Base-by-base conservation (phyloP, 35 echinoderm and acorn worm genomes). In the Anneissia japonica region DNA sequence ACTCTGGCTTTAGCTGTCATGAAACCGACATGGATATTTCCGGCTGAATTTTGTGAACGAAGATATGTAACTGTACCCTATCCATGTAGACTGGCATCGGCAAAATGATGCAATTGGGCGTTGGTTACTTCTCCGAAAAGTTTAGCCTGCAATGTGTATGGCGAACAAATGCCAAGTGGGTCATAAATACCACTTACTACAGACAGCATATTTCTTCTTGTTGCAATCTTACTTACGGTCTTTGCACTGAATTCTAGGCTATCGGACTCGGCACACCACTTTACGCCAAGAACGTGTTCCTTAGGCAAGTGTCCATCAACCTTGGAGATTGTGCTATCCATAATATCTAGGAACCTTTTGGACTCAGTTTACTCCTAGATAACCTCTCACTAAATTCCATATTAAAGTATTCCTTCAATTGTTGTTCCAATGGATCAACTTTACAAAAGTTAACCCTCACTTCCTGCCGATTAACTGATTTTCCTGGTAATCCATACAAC, bases 11-110 rank as follows among this genome's bases (percentile, higher is more conserved):
- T 92, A 26, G 78, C 84, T 31, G 74, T 82, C 14, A 89, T 16
- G 17, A 88, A 95, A 32, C 64, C 80, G 78, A 72, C 86, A 84
- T 91, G 88, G 12, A 84, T 79, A 29, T 94, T 51, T 17, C 46
- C 56, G 14, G 55, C 84, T 6, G n/a, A 38, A 38, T 94, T 32
- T 21, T 19, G 73, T 28, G 46, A 87, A 34, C 93, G 40, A 5
- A 88, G 11, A 83, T 92, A 92, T 19, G 76, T 87, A 26, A 78
- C 85, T 0, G 85, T 74, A 35, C 90, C 90, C 75, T 92, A 92
- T 3, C 84, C 85, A 36, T 82, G 32, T 84, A 82, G 35, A 43
- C 84, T 92, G 4, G 83, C 89, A 86, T 91, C 89, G 37, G 40
- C 30, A 45, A 91, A 91, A 45, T 76, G 79, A 46, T 85, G 83